These are phyloP conservation scores for Cyprinodon diabolis DNA, from an alignment of 2,797 vertebrate genomes.

Conservation along the genomic window DNA sequence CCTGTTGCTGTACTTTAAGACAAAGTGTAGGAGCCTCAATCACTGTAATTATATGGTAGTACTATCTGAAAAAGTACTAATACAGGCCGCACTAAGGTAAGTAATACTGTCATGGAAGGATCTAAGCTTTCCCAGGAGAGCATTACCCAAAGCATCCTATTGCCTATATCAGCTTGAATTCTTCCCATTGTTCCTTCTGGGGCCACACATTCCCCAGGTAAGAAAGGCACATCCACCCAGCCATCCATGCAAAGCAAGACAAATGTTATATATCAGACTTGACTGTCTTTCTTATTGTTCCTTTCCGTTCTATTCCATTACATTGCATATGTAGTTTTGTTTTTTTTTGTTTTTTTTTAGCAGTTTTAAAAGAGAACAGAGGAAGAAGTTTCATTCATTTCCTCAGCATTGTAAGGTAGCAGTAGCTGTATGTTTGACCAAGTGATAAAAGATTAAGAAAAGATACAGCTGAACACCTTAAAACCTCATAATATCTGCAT, in stretches of 20 bases:
- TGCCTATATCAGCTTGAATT: neutral
- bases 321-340: neutral
- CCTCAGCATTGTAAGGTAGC: neutral
- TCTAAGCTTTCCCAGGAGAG: neutral
- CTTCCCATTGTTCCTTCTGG: neutral
- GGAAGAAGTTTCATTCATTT: neutral
- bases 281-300: neutral
- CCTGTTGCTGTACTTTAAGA: neutral
- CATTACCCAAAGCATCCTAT: neutral
- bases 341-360: neutral
- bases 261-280: constrained; percentile 1
- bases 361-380: neutral
- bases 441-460: neutral
- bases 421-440: neutral
- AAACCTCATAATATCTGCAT: no score
- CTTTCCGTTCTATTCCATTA: neutral
- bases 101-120: neutral
- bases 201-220: neutral
- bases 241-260: neutral
- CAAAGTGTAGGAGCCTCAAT: neutral
- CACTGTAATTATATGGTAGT: neutral
- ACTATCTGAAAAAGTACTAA: neutral
- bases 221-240: neutral
- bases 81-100: neutral
- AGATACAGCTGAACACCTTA: no score